Percentiles rank a stretch among this genome's conserved stretches.
These are phyloP conservation scores for Malthinus flaveolus DNA, from an alignment of 2,888 invertebrate species.

Conservation along the genomic window DNA sequence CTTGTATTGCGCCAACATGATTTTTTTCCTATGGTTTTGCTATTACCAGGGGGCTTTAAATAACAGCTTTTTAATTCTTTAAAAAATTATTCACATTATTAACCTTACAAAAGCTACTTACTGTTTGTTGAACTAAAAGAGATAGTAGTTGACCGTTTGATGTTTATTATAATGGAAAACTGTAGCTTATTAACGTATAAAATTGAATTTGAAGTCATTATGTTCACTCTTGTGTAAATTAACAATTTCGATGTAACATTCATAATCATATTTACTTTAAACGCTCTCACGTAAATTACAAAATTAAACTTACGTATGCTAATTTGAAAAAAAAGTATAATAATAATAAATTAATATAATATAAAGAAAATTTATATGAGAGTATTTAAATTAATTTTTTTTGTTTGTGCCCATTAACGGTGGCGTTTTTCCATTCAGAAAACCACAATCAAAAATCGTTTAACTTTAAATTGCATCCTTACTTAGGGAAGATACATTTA, in stretches of 20 bases:
- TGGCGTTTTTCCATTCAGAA: not conserved
- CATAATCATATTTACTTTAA: conserved; percentile 16
- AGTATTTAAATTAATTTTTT: conserved; percentile 1
- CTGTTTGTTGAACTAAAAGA: too few species aligned
- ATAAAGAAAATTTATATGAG: not conserved
- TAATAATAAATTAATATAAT: not conserved
- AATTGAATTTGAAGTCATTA: conserved; percentile 18
- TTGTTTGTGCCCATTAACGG: not conserved
- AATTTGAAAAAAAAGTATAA: too few species aligned
- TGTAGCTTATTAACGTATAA: conserved; percentile 12
- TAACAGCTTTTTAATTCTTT: too few species aligned
- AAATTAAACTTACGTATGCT: not conserved
- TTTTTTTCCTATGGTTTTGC: too few species aligned
- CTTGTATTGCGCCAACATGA: too few species aligned
- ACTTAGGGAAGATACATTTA: conserved; percentile 6
- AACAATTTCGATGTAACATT: conserved; percentile 11
- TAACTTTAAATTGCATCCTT: conserved; percentile 8
- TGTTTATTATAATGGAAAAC: too few species aligned
- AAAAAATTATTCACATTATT: too few species aligned
- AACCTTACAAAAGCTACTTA: too few species aligned
- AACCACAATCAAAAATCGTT: conserved; percentile 12
- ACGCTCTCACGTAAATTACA: conserved; percentile 15
- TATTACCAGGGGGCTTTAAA: too few species aligned
- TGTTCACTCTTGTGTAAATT: conserved; percentile 18
- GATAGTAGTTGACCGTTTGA: too few species aligned